Evolutionary conservation across 2,888 invertebrate genomes (phyloP).

Genomic region (Dicroscelio sp.): DNA sequence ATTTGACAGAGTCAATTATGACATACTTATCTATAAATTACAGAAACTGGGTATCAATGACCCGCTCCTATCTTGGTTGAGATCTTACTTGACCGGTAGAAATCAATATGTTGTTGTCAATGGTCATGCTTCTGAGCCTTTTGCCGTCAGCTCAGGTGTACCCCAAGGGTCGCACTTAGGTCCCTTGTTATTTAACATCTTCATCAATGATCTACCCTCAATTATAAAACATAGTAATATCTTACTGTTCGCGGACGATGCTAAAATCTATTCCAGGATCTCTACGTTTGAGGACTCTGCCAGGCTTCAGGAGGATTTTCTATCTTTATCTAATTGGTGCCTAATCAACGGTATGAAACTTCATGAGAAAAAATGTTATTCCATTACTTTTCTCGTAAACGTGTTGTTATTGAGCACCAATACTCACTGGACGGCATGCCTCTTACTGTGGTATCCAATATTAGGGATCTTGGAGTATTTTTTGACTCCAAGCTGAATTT

Average conservation of each 20-base stretch:
- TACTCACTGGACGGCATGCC: neutral
- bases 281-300: neutral
- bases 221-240: neutral
- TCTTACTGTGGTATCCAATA: neutral
- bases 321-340: neutral
- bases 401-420: neutral
- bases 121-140: neutral
- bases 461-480: neutral
- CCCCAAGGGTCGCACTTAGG: conserved; percentile 42
- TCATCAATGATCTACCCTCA: conserved; percentile 7
- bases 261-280: conserved; percentile 12
- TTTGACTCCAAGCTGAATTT: conserved; percentile 7
- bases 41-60: neutral
- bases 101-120: neutral
- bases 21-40: neutral
- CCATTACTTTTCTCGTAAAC: neutral
- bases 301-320: neutral
- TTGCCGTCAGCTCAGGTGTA: conserved; percentile 14
- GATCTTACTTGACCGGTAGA: neutral
- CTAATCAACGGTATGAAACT: neutral
- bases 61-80: neutral
- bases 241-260: conserved; percentile 43
- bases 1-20: no score
- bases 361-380: neutral
- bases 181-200: neutral